Evolutionary conservation across 2,888 invertebrate species (phyloP).

Genomic region (Cosmia pyralina): DNA sequence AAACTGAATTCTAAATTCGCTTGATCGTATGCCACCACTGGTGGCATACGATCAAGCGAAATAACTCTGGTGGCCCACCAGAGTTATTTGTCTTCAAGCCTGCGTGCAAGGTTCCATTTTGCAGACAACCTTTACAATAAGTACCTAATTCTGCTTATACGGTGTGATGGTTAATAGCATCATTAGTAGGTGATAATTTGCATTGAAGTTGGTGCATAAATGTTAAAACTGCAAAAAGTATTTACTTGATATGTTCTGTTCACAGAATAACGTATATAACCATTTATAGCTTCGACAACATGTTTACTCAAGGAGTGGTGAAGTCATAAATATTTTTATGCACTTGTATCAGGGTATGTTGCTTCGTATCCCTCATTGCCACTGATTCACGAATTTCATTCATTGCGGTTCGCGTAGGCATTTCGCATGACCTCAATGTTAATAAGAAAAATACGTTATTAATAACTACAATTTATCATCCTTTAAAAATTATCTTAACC

Average conservation of each 20-base stretch:
- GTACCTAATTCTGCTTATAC: neutral
- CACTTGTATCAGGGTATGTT: slow-evolving; percentile 76
- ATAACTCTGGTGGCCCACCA: too few relatives aligned
- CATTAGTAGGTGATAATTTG: slow-evolving; percentile 26
- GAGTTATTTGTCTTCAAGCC: too few relatives aligned
- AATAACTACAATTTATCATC: neutral
- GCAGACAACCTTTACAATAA: neutral
- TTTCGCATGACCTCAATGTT: slow-evolving; percentile 51
- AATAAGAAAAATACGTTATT: slow-evolving; percentile 45
- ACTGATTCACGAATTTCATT: slow-evolving; percentile 65
- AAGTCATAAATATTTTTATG: slow-evolving; percentile 68
- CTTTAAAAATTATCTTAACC: slow-evolving; percentile 3
- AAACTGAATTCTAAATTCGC: neutral
- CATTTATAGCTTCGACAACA: slow-evolving; percentile 54
- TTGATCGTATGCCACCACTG: too few relatives aligned
- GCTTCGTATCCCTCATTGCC: slow-evolving; percentile 74
- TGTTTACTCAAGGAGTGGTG: slow-evolving; percentile 61
- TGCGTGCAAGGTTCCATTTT: neutral
- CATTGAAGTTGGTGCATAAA: slow-evolving; percentile 27
- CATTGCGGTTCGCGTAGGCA: slow-evolving; percentile 43
- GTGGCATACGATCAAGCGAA: too few relatives aligned
- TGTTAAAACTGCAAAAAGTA: slow-evolving; percentile 38
- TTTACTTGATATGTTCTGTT: slow-evolving; percentile 60
- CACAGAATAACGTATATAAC: slow-evolving; percentile 60
- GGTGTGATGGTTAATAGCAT: slow-evolving; percentile 1